phyloP scores from a whole-genome alignment of 2,113 vertebrate species.

The Sprattus sprattus region DNA sequence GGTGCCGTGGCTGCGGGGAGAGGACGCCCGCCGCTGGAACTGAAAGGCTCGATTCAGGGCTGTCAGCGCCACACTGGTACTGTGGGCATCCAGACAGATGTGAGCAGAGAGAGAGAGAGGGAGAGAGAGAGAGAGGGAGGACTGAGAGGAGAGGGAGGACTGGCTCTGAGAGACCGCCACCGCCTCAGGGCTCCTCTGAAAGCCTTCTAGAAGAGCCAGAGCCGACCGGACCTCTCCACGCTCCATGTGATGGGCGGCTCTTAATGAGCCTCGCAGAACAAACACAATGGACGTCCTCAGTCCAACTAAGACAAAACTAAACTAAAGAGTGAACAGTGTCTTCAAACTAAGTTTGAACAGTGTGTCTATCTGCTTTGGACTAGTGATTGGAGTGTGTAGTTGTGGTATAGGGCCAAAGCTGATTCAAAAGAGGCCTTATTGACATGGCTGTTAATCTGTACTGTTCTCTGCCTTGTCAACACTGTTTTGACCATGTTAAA shows the following conservation, averaged over 20 bases:
- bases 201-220: too few relatives aligned
- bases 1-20: background rate
- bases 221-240: background rate
- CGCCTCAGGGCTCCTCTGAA: background rate
- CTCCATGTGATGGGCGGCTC: background rate
- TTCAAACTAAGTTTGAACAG: too few relatives aligned
- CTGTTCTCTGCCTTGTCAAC: too few relatives aligned
- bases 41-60: constrained; percentile 10
- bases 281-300: too few relatives aligned
- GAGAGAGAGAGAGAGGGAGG: constrained; percentile 19
- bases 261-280: background rate
- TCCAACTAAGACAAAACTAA: too few relatives aligned
- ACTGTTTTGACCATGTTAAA: too few relatives aligned
- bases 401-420: too few relatives aligned
- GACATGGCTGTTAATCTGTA: too few relatives aligned
- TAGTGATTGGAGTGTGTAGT: too few relatives aligned
- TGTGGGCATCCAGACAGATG: constrained; percentile 53
- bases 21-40: background rate
- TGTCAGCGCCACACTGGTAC: constrained; percentile 38
- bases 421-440: too few relatives aligned
- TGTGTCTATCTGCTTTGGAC: too few relatives aligned
- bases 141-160: background rate
- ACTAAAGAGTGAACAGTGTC: too few relatives aligned
- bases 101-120: constrained; percentile 28
- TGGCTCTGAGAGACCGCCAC: background rate